Conservation (phyloP, 2,797 vertebrate genomes). For the Rachycentron canadum region DNA sequence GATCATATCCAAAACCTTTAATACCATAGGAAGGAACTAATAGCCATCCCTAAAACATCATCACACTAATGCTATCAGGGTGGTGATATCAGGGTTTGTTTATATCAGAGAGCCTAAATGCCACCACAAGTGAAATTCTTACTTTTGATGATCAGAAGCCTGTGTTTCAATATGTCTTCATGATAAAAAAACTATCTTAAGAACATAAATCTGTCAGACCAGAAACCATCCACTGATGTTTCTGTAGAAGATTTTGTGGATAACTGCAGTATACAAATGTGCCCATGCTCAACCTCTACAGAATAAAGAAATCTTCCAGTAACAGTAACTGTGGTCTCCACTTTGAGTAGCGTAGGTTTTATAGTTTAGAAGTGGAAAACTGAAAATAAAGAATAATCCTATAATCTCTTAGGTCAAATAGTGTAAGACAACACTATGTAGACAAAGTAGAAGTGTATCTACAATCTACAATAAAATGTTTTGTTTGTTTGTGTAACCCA, state of each 20-base stretch:
- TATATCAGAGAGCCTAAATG: neutral
- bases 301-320: neutral
- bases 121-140: neutral
- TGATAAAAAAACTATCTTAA: neutral
- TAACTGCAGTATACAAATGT: neutral
- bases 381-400: neutral
- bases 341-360: neutral
- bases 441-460: neutral
- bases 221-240: neutral
- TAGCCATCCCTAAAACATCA: conserved; percentile 24
- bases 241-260: conserved; percentile 1
- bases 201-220: neutral
- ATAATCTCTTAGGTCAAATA: neutral
- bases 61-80: conserved; percentile 17
- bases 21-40: conserved; percentile 45
- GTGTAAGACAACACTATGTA: neutral
- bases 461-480: neutral
- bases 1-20: conserved; percentile 38
- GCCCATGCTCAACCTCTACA: neutral
- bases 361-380: neutral
- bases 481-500: neutral
- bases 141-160: conserved; percentile 5
- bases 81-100: conserved; percentile 5
- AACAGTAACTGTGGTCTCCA: neutral
- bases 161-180: neutral